Conservation (phyloP, 2,797 vertebrate species). For the Microctenopoma steveboyesi region DNA sequence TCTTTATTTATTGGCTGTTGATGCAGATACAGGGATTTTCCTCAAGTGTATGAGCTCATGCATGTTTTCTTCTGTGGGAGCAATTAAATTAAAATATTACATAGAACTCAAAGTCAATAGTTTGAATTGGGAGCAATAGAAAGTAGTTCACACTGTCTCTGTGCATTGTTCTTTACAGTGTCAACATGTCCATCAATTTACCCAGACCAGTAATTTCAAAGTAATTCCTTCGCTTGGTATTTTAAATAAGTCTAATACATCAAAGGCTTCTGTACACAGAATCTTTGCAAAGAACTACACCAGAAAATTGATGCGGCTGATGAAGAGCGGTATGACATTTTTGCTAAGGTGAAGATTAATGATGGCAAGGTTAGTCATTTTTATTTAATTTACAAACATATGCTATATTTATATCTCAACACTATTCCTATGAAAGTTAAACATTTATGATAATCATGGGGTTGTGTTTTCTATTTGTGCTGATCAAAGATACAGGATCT, state of each 20-base stretch:
- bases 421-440: not conserved
- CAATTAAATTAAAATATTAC: not conserved
- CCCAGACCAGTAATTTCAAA: not conserved
- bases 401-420: not conserved
- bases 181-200: not conserved
- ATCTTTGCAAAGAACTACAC: slow-evolving; percentile 82
- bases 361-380: slow-evolving; percentile 62
- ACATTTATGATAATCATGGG: not conserved
- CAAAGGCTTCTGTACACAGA: slow-evolving; percentile 65
- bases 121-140: slow-evolving; percentile 3
- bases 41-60: too few relatives aligned
- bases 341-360: slow-evolving; percentile 81
- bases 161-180: not conserved
- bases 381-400: not conserved
- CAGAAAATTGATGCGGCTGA: slow-evolving; percentile 82
- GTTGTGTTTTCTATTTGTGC: not conserved
- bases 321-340: slow-evolving; percentile 83
- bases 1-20: too few relatives aligned
- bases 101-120: not conserved
- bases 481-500: slow-evolving; percentile 74
- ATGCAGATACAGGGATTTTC: too few relatives aligned
- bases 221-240: not conserved
- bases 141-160: not conserved
- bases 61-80: too few relatives aligned
- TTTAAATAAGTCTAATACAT: not conserved